Base-by-base conservation (phyloP, 2,888 invertebrate genomes). In the Odontocolon sp. region DNA sequence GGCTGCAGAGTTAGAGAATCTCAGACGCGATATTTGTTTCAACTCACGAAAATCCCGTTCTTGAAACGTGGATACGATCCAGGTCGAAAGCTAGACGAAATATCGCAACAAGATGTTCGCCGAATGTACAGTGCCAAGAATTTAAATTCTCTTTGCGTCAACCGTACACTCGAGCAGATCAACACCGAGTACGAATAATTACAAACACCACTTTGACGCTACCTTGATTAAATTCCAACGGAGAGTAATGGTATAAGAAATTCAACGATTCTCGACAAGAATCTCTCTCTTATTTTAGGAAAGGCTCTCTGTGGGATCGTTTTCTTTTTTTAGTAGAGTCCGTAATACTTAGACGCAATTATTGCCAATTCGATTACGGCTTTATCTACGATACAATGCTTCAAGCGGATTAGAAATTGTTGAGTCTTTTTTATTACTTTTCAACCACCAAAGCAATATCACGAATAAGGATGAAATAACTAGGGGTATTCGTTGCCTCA, bases 101-200 rank as follows among this genome's bases (percentile, higher is more conserved):
- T 11, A 3, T n/a, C 42, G 6, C 28, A 31, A 26, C 23, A 18
- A 16, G 3, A 63, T 45, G 45, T 56, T 71, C 31, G 21, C 26
- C 16, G 14, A n/a, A n/a, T 57, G 45, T 56, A 33, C 23, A 14
- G 36, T 50, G 21, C 36, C 40, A 31, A 31, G 11, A 28, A 63
- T 56, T 38, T 38, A 14, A 23, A 64, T 71, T 56, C 56, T 38
- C 71, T 56, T 64, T 56, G 36, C 63, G 8, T 40, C 50, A 31
- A 42, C 45, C 9, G n/a, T 18, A 5, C n/a, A n/a, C n/a, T 54
- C 18, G 31, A n/a, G 9, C 11, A 6, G 18, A 38, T 45, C 14
- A 47, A 14, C 16, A 56, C 23, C 3, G 16, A 50, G 28, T 59
- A 9, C 14, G 28, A 14, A 47, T 50, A 26, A 59, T 38, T 38